Evolutionary conservation across 1,140 invertebrate genomes (phyloP), one percentile per base, ranked within the genome.

Genomic region (Drosophila gunungcola): DNA sequence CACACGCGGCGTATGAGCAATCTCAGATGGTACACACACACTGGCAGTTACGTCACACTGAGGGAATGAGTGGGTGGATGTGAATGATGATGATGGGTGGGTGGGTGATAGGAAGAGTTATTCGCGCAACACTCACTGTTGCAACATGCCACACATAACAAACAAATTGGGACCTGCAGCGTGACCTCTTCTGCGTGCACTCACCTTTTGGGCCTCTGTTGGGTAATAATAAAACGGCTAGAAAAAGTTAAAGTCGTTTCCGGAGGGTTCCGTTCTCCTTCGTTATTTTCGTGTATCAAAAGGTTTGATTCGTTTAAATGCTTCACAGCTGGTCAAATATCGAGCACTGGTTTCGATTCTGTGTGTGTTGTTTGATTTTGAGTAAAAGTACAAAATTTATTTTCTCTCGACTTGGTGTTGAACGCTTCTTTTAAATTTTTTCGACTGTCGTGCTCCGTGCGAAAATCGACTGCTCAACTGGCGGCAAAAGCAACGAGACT

Each of bases 1-100:
- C 45, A 72, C 45, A 88, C 56, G 70, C 75, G 82, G 83, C 83
- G 83, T 86, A 86, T 86, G 79, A 86, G 83, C 84, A 88, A 86
- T 86, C 55, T 81, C 32, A 13, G 52, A 48, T 39, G 63, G 51
- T 25, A 45, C 73, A 42, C 51, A 52, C 41, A 53, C 39, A 58
- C 46, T 16, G 21, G 55, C 52, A 65, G 83, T 86, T 86, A 88
- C 79, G 85, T 86, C 83, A 86, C 75, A 72, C 9, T 7, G 29
- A 16, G 39, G 36, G 60, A 38, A 43, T 68, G 64, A 51, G 58
- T 53, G 43, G 42, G 64, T 7, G 61, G n/a, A n/a, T 58, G 25
- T 34, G 54, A 12, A 13, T 7, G 4, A 29, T 7, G 4, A 29
- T 43, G 41, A 6, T 4, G 32, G 25, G 34, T 29, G 43, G 55